Evolutionary conservation across 2,113 vertebrate species (phyloP).

Genomic region (Mirounga angustirostris): DNA sequence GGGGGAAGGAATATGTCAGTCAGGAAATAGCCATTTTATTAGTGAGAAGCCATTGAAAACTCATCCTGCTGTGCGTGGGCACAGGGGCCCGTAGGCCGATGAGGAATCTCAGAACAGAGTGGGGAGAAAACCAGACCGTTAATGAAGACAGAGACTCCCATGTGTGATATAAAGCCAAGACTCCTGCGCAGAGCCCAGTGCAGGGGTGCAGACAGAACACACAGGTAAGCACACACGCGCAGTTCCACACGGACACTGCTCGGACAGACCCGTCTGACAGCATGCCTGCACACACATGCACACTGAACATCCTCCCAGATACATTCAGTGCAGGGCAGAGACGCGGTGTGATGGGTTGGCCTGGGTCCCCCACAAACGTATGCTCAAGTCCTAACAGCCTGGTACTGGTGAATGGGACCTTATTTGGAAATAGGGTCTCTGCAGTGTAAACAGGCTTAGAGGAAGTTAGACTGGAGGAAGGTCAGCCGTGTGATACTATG

Average conservation of each 20-base stretch:
- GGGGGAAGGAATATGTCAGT: not conserved
- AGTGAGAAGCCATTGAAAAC: not conserved
- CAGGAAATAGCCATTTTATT: not conserved
- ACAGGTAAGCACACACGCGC: rapidly evolving
- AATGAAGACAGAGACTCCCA: not conserved
- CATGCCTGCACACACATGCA: rapidly evolving
- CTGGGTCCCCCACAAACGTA: no score
- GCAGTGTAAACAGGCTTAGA: not conserved
- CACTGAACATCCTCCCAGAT: not conserved
- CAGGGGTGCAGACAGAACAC: no score
- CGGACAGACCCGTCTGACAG: not conserved
- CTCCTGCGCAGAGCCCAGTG: not conserved
- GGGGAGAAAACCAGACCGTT: not conserved
- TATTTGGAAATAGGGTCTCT: not conserved
- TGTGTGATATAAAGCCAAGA: not conserved
- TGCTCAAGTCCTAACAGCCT: not conserved
- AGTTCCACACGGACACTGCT: rapidly evolving
- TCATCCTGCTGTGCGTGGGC: not conserved
- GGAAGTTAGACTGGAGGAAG: not conserved
- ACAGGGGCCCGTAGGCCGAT: not conserved
- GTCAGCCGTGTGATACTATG: not conserved
- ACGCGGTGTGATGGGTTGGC: not conserved
- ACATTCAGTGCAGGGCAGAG: not conserved
- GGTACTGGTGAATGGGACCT: not conserved
- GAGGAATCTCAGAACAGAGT: not conserved